Base-by-base conservation (phyloP, 2,797 vertebrate species). In the Sebastes steindachneri region DNA sequence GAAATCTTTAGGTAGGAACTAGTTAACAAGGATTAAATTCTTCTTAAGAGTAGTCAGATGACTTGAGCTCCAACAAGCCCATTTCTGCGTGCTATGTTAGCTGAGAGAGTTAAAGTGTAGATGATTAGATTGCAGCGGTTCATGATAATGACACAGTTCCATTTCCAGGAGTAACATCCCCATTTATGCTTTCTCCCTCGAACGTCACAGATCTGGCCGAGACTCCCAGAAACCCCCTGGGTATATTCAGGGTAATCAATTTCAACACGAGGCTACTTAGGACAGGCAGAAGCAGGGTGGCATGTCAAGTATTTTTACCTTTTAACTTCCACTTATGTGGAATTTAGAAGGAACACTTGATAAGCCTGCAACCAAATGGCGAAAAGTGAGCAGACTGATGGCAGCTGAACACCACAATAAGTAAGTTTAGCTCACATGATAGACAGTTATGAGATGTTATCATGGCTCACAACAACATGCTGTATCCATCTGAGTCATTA, bases 41-140 rank as follows among this genome's bases (percentile, higher is more conserved):
- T 72, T 86, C 85, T 77, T 48, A 65, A 68, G 63, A 85, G 57
- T 48, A 75, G 78, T 83, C 80, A 81, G 74, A 64, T 76, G 79
- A 83, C 37, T 59, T 63, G 63, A 85, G 80, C 85, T 87, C 29
- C 15, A 59, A 55, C 5, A 29, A 86, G 82, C 76, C 45, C 66
- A n/a, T 84, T 79, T 83, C 82, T 85, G 80, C 31, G 90, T 88
- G 92, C 83, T 84, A 91, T 90, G 86, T 91, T 91, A 90, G 90
- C 92, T 62, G 91, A 94, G 90, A 93, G 88, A 90, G 91, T 93
- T 90, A 87, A 84, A 79, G 37, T 89, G 81, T 79, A 70, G 74
- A 75, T 73, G 66, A 90, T 73, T 77, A 81, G 73, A 88, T 86
- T 79, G 87, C 41, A 79, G 78, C 74, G 3, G n/a, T 82, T 91